A percentile compares a stretch with the other conserved stretches of the same genome.
phyloP scores from a whole-genome alignment of 2,888 invertebrate genomes.

The Aphidius colemani region DNA sequence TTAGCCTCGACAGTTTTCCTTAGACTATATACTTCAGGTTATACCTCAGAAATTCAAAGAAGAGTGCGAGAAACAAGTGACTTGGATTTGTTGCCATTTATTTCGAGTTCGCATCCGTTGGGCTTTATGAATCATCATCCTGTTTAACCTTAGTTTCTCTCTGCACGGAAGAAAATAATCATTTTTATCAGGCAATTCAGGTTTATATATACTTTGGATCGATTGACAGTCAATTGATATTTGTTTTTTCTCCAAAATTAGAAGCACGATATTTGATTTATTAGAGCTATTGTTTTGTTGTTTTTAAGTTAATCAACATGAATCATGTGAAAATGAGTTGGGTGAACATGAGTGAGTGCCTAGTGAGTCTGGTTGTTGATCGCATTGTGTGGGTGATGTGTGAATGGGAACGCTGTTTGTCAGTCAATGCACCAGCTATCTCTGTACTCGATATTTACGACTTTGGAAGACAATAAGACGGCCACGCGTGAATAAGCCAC shows the following conservation, averaged over 20 bases:
- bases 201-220: no score
- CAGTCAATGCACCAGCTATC: constrained; percentile 11
- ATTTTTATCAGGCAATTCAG: no score
- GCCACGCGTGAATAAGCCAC: no score
- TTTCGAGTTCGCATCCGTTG: constrained; percentile 34
- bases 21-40: no score
- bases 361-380: constrained; percentile 3
- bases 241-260: no score
- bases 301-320: not conserved
- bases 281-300: no score
- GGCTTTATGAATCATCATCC: no score
- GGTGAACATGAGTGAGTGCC: constrained; percentile 1
- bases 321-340: constrained; percentile 10
- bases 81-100: constrained; percentile 52
- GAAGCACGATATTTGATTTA: no score
- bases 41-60: constrained; percentile 35
- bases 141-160: no score
- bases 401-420: constrained; percentile 18
- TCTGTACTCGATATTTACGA: constrained; percentile 7
- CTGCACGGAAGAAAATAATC: no score
- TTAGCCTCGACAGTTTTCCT: no score
- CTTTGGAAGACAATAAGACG: not conserved
- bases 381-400: constrained; percentile 15
- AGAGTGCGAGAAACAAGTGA: not conserved
- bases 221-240: no score